A percentile compares a stretch with the other conserved stretches of the same genome.
Conservation (phyloP, 2,797 vertebrate species). For the Vireo griseus region DNA sequence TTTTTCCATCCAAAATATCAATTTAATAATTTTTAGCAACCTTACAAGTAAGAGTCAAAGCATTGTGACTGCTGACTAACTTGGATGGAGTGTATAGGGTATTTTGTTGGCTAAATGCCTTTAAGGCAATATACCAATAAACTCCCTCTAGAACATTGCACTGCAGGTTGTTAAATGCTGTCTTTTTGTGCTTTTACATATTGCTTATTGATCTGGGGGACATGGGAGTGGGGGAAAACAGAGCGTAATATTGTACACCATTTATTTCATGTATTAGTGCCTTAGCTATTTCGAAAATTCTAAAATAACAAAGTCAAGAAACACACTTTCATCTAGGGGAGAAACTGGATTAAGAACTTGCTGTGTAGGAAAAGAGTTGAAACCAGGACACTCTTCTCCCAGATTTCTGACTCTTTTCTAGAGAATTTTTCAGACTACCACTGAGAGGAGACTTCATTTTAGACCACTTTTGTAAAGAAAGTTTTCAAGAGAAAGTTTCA, state of each 20-base stretch:
- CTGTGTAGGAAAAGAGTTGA: neutral
- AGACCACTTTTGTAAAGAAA: neutral
- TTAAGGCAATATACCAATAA: neutral
- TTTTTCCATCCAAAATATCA: neutral
- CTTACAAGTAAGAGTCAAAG: neutral
- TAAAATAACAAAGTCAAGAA: neutral
- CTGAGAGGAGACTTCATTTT: neutral
- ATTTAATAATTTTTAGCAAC: neutral
- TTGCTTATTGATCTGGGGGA: neutral
- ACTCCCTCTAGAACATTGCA: neutral
- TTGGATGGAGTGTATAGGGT: neutral
- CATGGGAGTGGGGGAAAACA: neutral
- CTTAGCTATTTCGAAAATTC: neutral
- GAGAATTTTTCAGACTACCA: neutral
- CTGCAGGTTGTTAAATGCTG: neutral
- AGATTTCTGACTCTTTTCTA: neutral
- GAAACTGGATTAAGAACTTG: neutral
- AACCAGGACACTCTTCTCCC: neutral
- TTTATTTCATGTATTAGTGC: neutral
- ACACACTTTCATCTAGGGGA: neutral
- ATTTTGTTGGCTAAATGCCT: neutral
- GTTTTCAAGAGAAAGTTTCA: neutral
- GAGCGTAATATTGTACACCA: neutral
- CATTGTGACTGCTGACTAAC: neutral
- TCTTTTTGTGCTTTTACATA: neutral